Evolutionary conservation across 2,888 invertebrate genomes (phyloP).

Genomic region (Caenorhabditis imperialis): DNA sequence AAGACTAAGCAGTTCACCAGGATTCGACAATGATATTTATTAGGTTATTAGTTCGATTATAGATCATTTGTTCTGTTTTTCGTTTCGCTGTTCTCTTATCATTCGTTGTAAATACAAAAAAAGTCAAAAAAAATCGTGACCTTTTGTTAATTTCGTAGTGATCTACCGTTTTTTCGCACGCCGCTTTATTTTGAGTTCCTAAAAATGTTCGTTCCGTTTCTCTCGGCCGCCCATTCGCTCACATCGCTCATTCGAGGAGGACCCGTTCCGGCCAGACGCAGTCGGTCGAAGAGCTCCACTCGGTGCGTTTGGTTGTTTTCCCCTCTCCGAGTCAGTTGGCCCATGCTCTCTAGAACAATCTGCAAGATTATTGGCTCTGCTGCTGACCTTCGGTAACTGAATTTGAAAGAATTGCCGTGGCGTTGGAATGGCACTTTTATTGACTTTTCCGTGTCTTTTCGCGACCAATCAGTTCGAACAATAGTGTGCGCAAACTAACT

Average conservation of each 20-base stretch:
- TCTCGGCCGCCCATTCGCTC: conserved; percentile 34
- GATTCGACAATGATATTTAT: conserved; percentile 38
- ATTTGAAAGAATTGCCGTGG: too few relatives aligned
- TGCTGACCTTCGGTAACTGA: conserved; percentile 17
- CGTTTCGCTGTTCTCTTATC: background rate
- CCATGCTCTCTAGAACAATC: conserved; percentile 5
- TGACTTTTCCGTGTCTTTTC: conserved; percentile 1
- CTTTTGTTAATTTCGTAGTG: background rate
- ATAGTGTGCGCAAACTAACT: conserved; percentile 21
- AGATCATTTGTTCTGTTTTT: background rate
- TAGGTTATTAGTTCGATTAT: conserved; percentile 15
- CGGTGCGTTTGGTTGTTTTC: background rate
- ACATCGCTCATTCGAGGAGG: conserved; percentile 26
- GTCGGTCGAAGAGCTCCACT: background rate
- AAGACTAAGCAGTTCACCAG: conserved; percentile 63
- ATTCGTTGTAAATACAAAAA: conserved; percentile 17
- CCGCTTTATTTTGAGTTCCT: background rate
- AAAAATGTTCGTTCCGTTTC: conserved; percentile 43
- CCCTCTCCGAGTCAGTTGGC: background rate
- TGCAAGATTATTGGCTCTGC: conserved; percentile 10
- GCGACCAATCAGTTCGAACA: conserved; percentile 9
- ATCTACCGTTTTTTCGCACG: conserved; percentile 1
- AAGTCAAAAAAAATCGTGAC: background rate
- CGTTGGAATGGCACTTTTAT: too few relatives aligned
- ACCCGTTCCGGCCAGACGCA: conserved; percentile 1